A percentile compares a stretch with the other conserved stretches of the same genome.
Conservation (phyloP, 2,888 invertebrate genomes). For the Crossocerus cetratus region DNA sequence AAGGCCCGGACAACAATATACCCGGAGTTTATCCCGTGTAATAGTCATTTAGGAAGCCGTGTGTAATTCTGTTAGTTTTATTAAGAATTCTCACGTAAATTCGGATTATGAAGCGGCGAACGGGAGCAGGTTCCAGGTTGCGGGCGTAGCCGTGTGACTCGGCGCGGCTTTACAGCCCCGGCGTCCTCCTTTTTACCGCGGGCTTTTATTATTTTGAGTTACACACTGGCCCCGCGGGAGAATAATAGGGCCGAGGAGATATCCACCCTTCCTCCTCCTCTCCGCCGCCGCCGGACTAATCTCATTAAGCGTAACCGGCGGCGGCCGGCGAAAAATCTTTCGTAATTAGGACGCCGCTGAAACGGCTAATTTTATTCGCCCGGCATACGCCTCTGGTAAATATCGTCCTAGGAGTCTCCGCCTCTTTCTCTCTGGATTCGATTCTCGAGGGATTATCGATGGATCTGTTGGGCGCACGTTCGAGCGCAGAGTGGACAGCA, state of each 20-base stretch:
- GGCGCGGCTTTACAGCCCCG: neutral
- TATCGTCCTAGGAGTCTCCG: neutral
- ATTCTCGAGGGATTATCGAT: no score
- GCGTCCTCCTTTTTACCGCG: neutral
- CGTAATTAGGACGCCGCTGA: neutral
- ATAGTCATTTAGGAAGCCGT: neutral
- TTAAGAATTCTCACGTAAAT: neutral
- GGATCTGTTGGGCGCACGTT: no score
- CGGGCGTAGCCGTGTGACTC: no score
- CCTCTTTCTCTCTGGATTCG: no score
- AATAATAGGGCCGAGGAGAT: no score
- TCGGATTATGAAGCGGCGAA: neutral
- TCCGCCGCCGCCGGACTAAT: neutral
- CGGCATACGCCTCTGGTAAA: neutral
- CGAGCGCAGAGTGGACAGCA: no score
- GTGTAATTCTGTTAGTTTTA: neutral
- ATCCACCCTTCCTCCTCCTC: no score
- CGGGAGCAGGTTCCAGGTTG: neutral
- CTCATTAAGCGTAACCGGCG: neutral
- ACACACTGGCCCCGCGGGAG: neutral
- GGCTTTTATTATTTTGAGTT: conserved; percentile 1
- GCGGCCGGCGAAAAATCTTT: neutral
- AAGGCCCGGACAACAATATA: no score
- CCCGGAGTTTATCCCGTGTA: neutral
- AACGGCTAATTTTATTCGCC: neutral